Base-by-base conservation (phyloP, 2,113 vertebrate genomes). In the Tursiops truncatus region DNA sequence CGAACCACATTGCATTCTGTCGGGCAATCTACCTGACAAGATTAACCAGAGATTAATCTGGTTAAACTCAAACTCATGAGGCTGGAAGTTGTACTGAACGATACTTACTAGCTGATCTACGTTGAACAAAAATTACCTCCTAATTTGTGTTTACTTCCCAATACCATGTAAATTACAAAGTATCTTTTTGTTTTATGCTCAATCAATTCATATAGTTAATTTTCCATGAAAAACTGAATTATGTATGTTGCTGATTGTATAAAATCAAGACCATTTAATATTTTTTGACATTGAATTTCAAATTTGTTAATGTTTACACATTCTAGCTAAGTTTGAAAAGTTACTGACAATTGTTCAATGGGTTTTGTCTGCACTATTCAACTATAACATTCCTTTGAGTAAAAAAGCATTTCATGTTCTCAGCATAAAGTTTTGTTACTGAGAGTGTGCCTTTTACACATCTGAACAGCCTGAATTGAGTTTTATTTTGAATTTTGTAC, bases 401-500 rank as follows among this genome's bases (percentile, higher is more conserved):
- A 7, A 90, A 84, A 91, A 86, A 90, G 47, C 28, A 89, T 63
- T 92, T 93, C 77, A 95, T 96, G 83, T 92, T 96, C 79, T 97
- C 89, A 92, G 33, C 58, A 90, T 83, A 89, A 73, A 94, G 47
- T 58, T 91, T 96, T 96, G 89, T 96, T 83, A 80, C 21, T 33
- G 63, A 58, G 26, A 97, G 60, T 60, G 9, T 70, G 50, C 60
- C 56, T 91, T 81, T 56, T 44, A 53, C 60, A 11, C 17, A 41
- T 88, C 71, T 38, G 63, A 93, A 74, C 70, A 96, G 79, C 65
- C 79, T 76, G 63, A 70, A 87, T 21, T 84, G 79, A 95, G 38
- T 83, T 96, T 95, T 92, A 96, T 96, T 96, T 97, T 31, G 62
- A 89, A 67, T 91, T 95, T 95, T 94, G 28, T 83, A 18, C 94